Evolutionary conservation across 2,888 invertebrate genomes (phyloP).

Genomic region (Hanleya hanleyi): DNA sequence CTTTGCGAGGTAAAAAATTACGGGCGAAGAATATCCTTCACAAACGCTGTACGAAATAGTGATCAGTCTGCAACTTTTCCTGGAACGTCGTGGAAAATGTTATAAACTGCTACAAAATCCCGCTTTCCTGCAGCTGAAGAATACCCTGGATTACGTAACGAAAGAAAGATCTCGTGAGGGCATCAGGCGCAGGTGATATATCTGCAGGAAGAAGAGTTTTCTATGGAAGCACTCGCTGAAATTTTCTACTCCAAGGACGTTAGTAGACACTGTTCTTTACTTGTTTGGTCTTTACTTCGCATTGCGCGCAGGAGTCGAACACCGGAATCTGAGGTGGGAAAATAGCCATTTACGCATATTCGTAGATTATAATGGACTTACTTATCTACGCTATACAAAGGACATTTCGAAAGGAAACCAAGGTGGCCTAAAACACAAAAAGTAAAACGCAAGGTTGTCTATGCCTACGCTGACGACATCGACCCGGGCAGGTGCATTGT

Average conservation of each 20-base stretch:
- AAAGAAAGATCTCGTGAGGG: not conserved
- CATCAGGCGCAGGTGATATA: not conserved
- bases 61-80: not conserved
- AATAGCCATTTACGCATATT: not conserved
- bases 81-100: not conserved
- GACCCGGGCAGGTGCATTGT: not conserved
- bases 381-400: not conserved
- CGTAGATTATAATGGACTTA: not conserved
- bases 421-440: too few relatives aligned
- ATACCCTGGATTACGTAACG: not conserved
- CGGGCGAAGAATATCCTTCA: not conserved
- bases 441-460: not conserved
- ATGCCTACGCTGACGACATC: not conserved
- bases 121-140: not conserved
- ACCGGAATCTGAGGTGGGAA: not conserved
- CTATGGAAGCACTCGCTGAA: not conserved
- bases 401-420: not conserved
- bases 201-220: not conserved
- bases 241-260: not conserved
- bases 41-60: not conserved
- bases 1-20: slow-evolving; percentile 2
- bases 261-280: slow-evolving; percentile 1
- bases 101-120: not conserved
- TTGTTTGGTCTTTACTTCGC: not conserved
- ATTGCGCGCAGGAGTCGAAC: not conserved